Conservation (phyloP, 2,888 invertebrate species). For the Heliconius hortense region DNA sequence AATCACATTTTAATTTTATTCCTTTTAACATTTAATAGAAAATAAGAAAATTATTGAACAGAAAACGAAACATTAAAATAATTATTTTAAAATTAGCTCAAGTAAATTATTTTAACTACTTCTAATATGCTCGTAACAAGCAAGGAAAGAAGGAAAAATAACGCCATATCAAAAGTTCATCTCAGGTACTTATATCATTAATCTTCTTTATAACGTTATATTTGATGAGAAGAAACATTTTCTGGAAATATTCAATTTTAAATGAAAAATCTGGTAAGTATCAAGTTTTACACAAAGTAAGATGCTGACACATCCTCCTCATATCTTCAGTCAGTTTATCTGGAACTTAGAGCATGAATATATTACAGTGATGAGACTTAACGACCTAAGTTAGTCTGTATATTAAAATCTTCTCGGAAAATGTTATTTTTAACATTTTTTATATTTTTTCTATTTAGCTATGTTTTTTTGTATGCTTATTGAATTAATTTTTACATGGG, state of each 20-base stretch:
- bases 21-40: background rate
- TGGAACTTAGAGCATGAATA: slow-evolving; percentile 34
- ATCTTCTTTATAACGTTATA: background rate
- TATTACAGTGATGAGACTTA: slow-evolving; percentile 33
- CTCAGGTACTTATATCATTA: background rate
- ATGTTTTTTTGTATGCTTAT: background rate
- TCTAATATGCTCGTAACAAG: background rate
- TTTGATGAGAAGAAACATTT: background rate
- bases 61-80: too few species aligned
- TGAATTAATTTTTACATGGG: too few species aligned
- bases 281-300: slow-evolving; percentile 21
- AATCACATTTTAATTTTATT: background rate
- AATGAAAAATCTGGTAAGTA: slow-evolving; percentile 5
- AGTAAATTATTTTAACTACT: too few species aligned
- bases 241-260: slow-evolving; percentile 13
- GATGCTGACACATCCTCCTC: slow-evolving; percentile 36
- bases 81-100: too few species aligned
- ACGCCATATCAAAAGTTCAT: background rate
- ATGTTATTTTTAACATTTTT: background rate
- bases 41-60: too few species aligned
- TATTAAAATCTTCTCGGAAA: slow-evolving; percentile 16
- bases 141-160: background rate
- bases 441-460: background rate
- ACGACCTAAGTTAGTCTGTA: slow-evolving; percentile 24
- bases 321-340: slow-evolving; percentile 39